phyloP scores from a whole-genome alignment of 2,113 vertebrate species.

The Oncorhynchus tshawytscha region DNA sequence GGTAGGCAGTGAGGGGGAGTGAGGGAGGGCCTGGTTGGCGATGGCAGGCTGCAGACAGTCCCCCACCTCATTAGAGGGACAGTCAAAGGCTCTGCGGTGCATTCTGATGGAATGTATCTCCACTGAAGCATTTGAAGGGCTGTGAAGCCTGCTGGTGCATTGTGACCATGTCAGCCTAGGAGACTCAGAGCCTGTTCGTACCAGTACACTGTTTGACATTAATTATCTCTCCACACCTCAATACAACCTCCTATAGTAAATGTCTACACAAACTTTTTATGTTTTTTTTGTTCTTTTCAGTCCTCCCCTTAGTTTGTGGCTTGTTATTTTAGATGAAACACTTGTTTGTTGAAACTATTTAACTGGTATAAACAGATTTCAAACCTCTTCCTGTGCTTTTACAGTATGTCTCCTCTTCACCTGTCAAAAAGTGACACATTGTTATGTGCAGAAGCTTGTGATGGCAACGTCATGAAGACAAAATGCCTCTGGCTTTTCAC shows the following conservation, averaged over 20 bases:
- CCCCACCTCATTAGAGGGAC: constrained; percentile 75
- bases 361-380: too few species aligned
- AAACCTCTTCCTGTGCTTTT: too few species aligned
- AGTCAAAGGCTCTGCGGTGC: constrained; percentile 62
- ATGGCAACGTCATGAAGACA: too few species aligned
- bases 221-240: constrained; percentile 66
- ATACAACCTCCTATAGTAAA: constrained; percentile 34
- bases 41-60: constrained; percentile 70
- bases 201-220: constrained; percentile 68
- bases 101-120: constrained; percentile 72
- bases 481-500: too few species aligned
- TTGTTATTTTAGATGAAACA: too few species aligned
- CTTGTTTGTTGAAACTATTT: too few species aligned
- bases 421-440: too few species aligned
- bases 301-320: not conserved
- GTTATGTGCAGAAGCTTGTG: too few species aligned
- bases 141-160: constrained; percentile 59
- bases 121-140: constrained; percentile 54
- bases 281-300: constrained; percentile 3
- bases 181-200: constrained; percentile 50
- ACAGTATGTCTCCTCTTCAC: too few species aligned
- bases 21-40: constrained; percentile 17
- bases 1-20: constrained; percentile 32
- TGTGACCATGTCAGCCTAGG: constrained; percentile 59
- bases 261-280: constrained; percentile 34